These are phyloP conservation scores for Laothoe populi DNA, from an alignment of 2,888 invertebrate species.

Conservation along the genomic window DNA sequence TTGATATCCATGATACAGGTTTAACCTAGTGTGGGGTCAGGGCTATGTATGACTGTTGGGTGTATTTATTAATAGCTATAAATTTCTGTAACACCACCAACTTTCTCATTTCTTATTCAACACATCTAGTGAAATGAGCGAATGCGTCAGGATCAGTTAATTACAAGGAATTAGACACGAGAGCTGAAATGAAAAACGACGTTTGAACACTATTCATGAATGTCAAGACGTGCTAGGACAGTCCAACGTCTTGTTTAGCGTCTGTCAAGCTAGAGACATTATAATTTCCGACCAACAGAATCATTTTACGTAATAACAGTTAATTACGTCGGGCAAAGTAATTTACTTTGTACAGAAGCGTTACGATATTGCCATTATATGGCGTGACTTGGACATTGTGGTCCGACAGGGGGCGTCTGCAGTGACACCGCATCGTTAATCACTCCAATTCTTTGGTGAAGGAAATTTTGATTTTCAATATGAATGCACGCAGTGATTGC, in stretches of 20 bases:
- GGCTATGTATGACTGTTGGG: not conserved
- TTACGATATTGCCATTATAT: conserved; percentile 80
- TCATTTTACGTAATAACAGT: conserved; percentile 59
- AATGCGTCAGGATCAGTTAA: not conserved
- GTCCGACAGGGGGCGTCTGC: conserved; percentile 65
- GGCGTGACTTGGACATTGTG: conserved; percentile 75
- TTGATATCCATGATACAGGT: too few species aligned
- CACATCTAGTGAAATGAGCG: not conserved
- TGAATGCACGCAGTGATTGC: conserved; percentile 68
- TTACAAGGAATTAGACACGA: not conserved
- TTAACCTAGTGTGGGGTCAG: too few species aligned
- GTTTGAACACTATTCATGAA: conserved; percentile 22
- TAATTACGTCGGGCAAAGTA: conserved; percentile 71
- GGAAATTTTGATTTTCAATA: conserved; percentile 81
- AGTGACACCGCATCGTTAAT: conserved; percentile 80
- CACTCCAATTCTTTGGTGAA: conserved; percentile 67
- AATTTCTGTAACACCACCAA: not conserved
- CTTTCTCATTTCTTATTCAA: not conserved
- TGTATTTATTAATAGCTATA: not conserved
- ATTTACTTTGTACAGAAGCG: conserved; percentile 71
- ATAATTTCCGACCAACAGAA: conserved; percentile 37
- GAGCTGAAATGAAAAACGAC: conserved; percentile 29
- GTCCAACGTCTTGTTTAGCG: conserved; percentile 12
- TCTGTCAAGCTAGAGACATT: conserved; percentile 30
- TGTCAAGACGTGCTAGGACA: not conserved